Conservation (phyloP, 2,113 vertebrate species). For the Xenopus tropicalis region UCB_Xtro_10.0 CM004446.2:13528501-13529000, state of each 20-base stretch:
- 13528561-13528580: background rate
- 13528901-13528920: background rate
- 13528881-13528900: background rate
- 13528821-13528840: background rate
- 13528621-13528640: no score
- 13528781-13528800: conserved; percentile 47
- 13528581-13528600: no score
- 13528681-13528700: no score
- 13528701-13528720: no score
- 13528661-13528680: no score
- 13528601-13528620: no score
- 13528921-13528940: no score
- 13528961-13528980: no score
- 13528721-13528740: background rate
- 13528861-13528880: conserved; percentile 24
- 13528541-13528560: background rate
- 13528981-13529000: no score
- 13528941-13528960: no score
- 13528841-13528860: background rate
- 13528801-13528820: conserved; percentile 20
- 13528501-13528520: background rate
- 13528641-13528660: no score
- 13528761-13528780: conserved; percentile 51
- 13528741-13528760: background rate
- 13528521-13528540: background rate